phyloP scores from a whole-genome alignment of 1,140 invertebrate species.

The Nasonia longicornis region DNA sequence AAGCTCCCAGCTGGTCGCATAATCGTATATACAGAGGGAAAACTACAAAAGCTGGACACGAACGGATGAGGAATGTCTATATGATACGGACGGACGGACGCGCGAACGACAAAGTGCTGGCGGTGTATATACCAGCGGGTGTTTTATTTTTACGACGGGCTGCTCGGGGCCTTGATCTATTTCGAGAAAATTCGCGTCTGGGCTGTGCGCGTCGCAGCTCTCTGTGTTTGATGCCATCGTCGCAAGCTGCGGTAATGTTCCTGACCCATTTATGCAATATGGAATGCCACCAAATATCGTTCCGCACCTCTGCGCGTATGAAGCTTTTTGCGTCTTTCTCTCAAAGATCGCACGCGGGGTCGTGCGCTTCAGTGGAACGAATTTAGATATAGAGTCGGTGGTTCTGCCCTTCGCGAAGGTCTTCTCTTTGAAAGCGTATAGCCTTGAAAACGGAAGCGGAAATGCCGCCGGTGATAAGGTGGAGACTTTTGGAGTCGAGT shows the following conservation, averaged over 20 bases:
- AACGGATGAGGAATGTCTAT: background rate
- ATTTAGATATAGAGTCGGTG: no score
- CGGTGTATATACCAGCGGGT: background rate
- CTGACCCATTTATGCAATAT: conserved; percentile 62
- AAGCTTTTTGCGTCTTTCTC: background rate
- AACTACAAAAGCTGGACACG: background rate
- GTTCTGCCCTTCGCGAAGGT: conserved; percentile 28
- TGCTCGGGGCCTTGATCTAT: conserved; percentile 65
- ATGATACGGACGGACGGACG: background rate
- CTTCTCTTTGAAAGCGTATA: background rate
- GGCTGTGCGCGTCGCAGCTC: background rate
- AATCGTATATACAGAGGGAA: background rate
- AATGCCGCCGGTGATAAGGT: no score
- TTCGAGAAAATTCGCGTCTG: conserved; percentile 54
- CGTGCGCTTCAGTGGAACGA: background rate
- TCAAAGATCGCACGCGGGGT: background rate
- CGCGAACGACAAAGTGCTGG: background rate
- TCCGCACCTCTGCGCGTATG: background rate
- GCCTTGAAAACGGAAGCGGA: conserved; percentile 20
- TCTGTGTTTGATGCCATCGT: conserved; percentile 51
- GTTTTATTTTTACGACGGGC: conserved; percentile 26
- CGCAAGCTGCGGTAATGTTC: conserved; percentile 52
- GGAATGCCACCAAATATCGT: background rate
- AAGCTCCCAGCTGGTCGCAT: background rate
- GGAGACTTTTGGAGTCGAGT: no score